Percentiles rank a stretch among this genome's conserved stretches.
Conservation (phyloP, 2,888 invertebrate genomes). For the Pachymerium ferrugineum region DNA sequence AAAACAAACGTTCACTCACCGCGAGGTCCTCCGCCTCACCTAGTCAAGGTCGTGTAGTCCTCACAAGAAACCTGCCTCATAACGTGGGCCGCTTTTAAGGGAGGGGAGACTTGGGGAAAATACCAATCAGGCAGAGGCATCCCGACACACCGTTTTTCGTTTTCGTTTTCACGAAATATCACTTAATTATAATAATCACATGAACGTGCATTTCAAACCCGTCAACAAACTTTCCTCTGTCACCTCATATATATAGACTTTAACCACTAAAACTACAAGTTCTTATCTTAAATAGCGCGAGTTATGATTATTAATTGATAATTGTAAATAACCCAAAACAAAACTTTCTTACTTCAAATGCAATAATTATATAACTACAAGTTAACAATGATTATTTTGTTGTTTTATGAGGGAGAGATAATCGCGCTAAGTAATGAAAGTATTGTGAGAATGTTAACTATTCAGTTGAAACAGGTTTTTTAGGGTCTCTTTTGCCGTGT, state of each 20-base stretch:
- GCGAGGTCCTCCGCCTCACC: neutral
- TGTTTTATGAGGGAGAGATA: neutral
- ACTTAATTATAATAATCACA: neutral
- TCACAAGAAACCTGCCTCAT: neutral
- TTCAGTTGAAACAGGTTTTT: neutral
- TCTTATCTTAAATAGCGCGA: too few species aligned
- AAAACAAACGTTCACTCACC: neutral
- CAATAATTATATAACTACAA: too few species aligned
- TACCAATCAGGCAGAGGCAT: conserved; percentile 15
- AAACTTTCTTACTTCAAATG: too few species aligned
- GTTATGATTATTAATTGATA: too few species aligned
- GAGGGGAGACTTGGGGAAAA: neutral
- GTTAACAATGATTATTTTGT: neutral
- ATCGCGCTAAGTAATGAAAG: neutral
- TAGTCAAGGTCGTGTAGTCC: conserved; percentile 4
- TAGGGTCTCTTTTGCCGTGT: neutral
- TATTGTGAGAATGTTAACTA: neutral
- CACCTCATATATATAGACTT: too few species aligned
- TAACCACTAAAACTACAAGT: too few species aligned
- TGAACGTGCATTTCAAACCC: too few species aligned
- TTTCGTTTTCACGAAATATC: neutral
- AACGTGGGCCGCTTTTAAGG: neutral
- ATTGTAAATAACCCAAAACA: too few species aligned
- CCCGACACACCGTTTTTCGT: neutral
- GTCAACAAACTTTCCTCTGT: too few species aligned